These are phyloP conservation scores for Opisthograptis luteolata DNA, from an alignment of 2,888 invertebrate genomes.

Conservation along the genomic window DNA sequence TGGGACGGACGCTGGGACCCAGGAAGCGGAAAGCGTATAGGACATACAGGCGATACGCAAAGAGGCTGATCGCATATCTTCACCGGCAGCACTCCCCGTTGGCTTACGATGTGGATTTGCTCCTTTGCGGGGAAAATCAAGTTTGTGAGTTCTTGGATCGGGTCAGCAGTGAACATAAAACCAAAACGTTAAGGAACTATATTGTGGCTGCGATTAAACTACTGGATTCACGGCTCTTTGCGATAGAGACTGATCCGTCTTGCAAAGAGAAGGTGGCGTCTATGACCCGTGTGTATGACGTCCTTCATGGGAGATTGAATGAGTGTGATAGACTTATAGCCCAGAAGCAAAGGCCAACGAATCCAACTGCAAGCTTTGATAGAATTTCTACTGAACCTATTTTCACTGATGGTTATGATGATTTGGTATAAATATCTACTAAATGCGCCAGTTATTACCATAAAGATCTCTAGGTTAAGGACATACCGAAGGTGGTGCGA, in stretches of 20 bases:
- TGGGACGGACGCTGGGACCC: slow-evolving; percentile 75
- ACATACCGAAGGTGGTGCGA: too few relatives aligned
- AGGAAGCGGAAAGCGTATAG: slow-evolving; percentile 78
- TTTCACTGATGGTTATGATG: slow-evolving; percentile 69
- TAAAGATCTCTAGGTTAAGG: too few relatives aligned
- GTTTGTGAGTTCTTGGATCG: slow-evolving; percentile 77
- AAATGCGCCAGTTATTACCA: too few relatives aligned
- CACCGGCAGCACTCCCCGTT: slow-evolving; percentile 80
- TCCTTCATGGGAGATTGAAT: slow-evolving; percentile 72
- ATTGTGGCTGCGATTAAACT: slow-evolving; percentile 80
- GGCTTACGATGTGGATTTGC: slow-evolving; percentile 79
- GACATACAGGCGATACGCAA: slow-evolving; percentile 78
- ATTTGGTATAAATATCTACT: slow-evolving; percentile 54
- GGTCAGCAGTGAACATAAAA: slow-evolving; percentile 76
- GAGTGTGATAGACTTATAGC: slow-evolving; percentile 74
- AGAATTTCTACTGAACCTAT: slow-evolving; percentile 69
- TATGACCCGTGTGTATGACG: slow-evolving; percentile 78
- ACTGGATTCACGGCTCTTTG: slow-evolving; percentile 77
- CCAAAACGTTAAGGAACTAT: slow-evolving; percentile 78
- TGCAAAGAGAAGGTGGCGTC: slow-evolving; percentile 81
- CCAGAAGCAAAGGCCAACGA: slow-evolving; percentile 61
- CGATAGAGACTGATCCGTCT: slow-evolving; percentile 78
- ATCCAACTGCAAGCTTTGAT: slow-evolving; percentile 56
- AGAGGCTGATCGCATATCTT: slow-evolving; percentile 74
- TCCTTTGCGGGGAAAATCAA: slow-evolving; percentile 77